Conservation (phyloP, 2,113 vertebrate genomes). For the Bothrops jararaca region DNA sequence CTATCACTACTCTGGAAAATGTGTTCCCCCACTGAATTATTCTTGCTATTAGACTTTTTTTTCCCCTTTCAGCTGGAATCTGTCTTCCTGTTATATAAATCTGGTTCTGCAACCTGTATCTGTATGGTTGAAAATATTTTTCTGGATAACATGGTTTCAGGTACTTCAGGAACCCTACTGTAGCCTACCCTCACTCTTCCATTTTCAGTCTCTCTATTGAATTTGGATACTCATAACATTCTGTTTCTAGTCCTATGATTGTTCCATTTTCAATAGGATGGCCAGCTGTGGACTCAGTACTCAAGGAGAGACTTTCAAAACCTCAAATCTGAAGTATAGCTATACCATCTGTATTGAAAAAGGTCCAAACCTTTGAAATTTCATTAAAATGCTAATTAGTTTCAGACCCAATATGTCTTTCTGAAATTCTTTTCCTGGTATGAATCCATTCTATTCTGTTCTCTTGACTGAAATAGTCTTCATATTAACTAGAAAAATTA, state of each 20-base stretch:
- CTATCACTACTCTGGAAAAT: not conserved
- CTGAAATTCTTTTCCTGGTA: conserved; percentile 10
- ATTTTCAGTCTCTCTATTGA: not conserved
- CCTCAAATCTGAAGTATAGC: not conserved
- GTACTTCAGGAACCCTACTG: not conserved
- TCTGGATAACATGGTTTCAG: not conserved
- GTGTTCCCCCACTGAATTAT: not conserved
- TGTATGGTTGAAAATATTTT: not conserved
- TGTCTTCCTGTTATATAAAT: not conserved
- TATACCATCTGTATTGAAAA: not conserved
- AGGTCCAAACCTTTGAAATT: not conserved
- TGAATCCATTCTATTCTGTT: not conserved
- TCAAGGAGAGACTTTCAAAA: not conserved
- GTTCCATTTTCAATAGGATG: not conserved
- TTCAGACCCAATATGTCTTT: conserved; percentile 4
- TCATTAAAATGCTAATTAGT: not conserved
- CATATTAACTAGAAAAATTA: conserved; percentile 14
- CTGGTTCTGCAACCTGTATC: not conserved
- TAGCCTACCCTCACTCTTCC: not conserved
- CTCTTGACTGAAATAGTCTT: not conserved
- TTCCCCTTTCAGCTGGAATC: not conserved
- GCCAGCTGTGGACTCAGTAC: not conserved
- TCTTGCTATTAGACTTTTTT: not conserved
- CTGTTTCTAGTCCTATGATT: not conserved
- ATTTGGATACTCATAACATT: not conserved